Percentiles rank a stretch among this genome's conserved stretches.
These are phyloP conservation scores for Agrypnus murinus DNA, from an alignment of 2,888 invertebrate genomes.

Conservation along the genomic window DNA sequence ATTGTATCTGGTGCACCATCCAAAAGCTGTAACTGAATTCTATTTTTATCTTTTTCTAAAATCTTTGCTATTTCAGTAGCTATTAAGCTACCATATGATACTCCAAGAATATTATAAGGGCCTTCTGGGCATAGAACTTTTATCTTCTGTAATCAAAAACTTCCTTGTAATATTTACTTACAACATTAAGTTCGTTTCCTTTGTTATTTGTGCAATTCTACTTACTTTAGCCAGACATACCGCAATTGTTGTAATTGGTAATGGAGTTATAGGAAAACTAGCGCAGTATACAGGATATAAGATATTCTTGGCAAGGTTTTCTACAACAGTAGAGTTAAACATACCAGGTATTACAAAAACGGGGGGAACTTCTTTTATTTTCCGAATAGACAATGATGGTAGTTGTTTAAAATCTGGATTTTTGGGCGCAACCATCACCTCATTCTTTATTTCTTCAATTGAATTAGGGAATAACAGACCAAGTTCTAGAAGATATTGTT, in stretches of 20 bases:
- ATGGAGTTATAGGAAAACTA: constrained; percentile 61
- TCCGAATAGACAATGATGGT: constrained; percentile 65
- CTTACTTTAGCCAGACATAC: constrained; percentile 62
- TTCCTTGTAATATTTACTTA: too few relatives aligned
- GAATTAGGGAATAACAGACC: constrained; percentile 64
- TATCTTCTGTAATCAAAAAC: constrained; percentile 76
- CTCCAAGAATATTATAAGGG: constrained; percentile 86
- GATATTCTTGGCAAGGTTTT: constrained; percentile 63
- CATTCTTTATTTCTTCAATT: constrained; percentile 61
- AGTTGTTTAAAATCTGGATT: constrained; percentile 66
- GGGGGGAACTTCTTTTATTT: constrained; percentile 67
- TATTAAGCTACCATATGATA: constrained; percentile 90
- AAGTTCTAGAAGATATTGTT: constrained; percentile 67
- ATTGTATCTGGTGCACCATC: constrained; percentile 88
- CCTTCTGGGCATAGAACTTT: constrained; percentile 76
- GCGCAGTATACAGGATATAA: constrained; percentile 69
- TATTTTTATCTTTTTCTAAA: constrained; percentile 79
- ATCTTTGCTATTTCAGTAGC: constrained; percentile 86
- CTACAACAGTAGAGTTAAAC: constrained; percentile 60
- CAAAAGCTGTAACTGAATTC: constrained; percentile 78
- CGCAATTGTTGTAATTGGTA: constrained; percentile 63
- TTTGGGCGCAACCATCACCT: constrained; percentile 58
- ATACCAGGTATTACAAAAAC: constrained; percentile 70
- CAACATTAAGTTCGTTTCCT: too few relatives aligned
- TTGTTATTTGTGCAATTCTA: too few relatives aligned